Base-by-base conservation (phyloP, 2,888 invertebrate genomes). In the Apodemia mormo region DNA sequence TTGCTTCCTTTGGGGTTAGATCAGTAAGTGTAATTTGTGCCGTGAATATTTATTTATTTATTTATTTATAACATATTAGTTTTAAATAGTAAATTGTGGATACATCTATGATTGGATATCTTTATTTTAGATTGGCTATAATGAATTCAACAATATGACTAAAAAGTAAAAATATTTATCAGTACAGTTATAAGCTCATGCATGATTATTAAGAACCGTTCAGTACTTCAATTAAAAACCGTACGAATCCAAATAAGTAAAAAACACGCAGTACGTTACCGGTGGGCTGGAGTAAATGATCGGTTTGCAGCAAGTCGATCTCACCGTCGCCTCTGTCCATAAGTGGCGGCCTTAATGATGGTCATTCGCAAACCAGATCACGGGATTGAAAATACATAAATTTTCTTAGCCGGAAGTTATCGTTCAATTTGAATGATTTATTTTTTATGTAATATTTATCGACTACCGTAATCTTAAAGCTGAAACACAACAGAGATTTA, bases 281-380 rank as follows among this genome's bases (percentile, higher is more conserved):
- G 80, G 81, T 81, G 74, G 79, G 58, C 58, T 33, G 83, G 9
- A 45, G 80, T 83, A 85, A 87, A 86, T 87, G 84, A 85, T 83
- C 77, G 80, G 82, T 79, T 82, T 82, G 84, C 82, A 80, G 81
- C 81, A 80, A 70, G 56, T 78, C 73, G 74, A 65, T 78, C 78
- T 79, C 76, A 76, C 80, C 81, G 77, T 78, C 33, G 12, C 58
- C 12, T 6, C 58, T 70, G 76, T 67, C 87, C 84, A 80, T 86
- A 85, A 85, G 80, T 80, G 83, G 81, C 75, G 76, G 70, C 69
- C 71, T 78, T 88, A 87, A 88, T 87, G 86, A 85, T 82, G 82
- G 82, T 79, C 84, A 86, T 87, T 88, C 85, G 79, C 80, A 81
- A 84, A 82, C 80, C 71, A 76, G 75, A 79, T 73, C 79, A 70